Percentiles rank a stretch among this genome's conserved stretches.
phyloP scores from a whole-genome alignment of 2,888 invertebrate species.

The Diplazon laetatorius region DNA sequence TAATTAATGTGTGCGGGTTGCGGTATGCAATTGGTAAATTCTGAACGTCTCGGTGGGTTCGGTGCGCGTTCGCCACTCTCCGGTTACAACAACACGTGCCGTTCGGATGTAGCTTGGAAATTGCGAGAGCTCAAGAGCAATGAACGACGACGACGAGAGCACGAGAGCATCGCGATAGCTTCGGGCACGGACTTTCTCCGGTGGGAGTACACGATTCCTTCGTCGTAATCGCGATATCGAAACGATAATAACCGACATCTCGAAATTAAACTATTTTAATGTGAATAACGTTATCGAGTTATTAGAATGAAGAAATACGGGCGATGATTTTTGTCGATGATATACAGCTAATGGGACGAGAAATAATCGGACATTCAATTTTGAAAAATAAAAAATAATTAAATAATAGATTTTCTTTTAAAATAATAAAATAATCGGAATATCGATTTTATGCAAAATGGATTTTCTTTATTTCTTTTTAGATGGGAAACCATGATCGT shows the following conservation, averaged over 20 bases:
- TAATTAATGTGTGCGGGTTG: slow-evolving; percentile 32
- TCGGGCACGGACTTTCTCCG: not conserved
- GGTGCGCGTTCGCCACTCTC: not conserved
- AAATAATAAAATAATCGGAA: no score
- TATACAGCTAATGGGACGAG: no score
- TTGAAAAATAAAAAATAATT: no score
- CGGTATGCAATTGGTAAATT: slow-evolving; percentile 42
- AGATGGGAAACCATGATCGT: no score
- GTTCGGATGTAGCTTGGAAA: slow-evolving; percentile 4
- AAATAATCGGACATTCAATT: no score
- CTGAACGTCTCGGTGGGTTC: slow-evolving; percentile 4
- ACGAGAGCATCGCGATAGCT: not conserved
- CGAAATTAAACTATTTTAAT: not conserved
- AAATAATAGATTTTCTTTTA: no score
- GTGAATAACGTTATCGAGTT: slow-evolving; percentile 6
- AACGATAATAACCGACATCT: not conserved
- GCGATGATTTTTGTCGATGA: not conserved
- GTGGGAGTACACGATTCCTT: not conserved
- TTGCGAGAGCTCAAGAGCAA: slow-evolving; percentile 6
- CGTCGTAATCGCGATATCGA: not conserved
- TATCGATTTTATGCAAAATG: no score
- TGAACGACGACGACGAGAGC: slow-evolving; percentile 6
- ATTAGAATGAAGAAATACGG: not conserved
- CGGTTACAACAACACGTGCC: slow-evolving; percentile 20
- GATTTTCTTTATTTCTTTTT: no score